Evolutionary conservation across 2,888 invertebrate genomes (phyloP), one percentile per base, ranked within the genome.

Genomic region (Punctoribates punctum): DNA sequence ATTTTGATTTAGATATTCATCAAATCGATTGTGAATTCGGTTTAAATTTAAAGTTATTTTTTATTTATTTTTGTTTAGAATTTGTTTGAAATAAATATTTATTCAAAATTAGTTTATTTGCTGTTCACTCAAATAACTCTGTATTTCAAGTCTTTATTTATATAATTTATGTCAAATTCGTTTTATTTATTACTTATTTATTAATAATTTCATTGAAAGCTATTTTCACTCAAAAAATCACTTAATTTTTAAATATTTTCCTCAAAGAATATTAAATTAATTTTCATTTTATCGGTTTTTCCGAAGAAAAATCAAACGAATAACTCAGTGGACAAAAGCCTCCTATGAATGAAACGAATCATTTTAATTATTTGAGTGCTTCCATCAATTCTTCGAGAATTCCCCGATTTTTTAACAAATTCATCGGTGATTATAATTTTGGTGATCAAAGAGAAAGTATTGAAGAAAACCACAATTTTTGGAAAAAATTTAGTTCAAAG

Each of bases 351-450:
- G 62, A 62, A 17, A 62, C 62, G 17, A 62, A 29, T 17, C 13
- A 8, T 62, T 42, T 42, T 42, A n/a, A 38, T 42, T 70, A 20
- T 5, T 20, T 70, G 2, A 38, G 46, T 65, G n/a, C 46, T 70
- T 70, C 70, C 70, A 23, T 20, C 42, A 70, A 70, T 23, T 13
- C 67, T 38, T 67, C 70, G 13, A 70, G 70, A 23, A 70, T 70
- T 70, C 70, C 70, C 17, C 11, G 70, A 70, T 23, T 70, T 42
- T 13, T 70, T 1, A 42, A 17, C 46, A 70, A 70, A n/a, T 20
- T 42, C 3, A 15, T 70, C 1, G 13, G 3, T 46, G 20, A 70
- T 70, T 38, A 34, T 38, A 15, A 4, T 4, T 17, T 70, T 17
- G 38, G 38, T 42, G 11, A 38, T 42, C 42, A 29, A 3, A 38